These are phyloP conservation scores for Zhuqinia jingwanae DNA, from an alignment of 2,888 invertebrate genomes.

Conservation along the genomic window DNA sequence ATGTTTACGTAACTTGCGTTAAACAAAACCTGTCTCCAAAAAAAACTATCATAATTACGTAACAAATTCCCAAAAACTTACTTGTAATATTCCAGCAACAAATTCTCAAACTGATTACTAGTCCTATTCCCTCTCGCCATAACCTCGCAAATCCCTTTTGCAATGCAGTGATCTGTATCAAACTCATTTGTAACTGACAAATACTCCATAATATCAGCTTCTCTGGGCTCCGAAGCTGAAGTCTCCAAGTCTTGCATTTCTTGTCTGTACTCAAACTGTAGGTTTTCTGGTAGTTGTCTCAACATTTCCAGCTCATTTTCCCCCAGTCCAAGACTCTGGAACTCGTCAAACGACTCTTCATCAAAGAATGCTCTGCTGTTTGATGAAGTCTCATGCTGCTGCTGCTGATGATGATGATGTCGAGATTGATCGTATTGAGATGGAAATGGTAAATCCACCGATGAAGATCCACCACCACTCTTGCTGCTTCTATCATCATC, in stretches of 20 bases:
- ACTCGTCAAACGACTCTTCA: slow-evolving; percentile 38
- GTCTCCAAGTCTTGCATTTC: slow-evolving; percentile 70
- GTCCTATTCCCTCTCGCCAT: slow-evolving; percentile 76
- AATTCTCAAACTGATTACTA: slow-evolving; percentile 75
- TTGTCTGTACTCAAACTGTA: slow-evolving; percentile 63
- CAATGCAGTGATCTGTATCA: slow-evolving; percentile 76
- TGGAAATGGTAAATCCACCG: background rate
- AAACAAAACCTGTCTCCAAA: background rate
- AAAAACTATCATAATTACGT: background rate
- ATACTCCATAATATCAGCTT: slow-evolving; percentile 77
- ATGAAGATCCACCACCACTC: background rate
- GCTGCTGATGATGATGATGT: slow-evolving; percentile 22
- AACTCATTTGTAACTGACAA: slow-evolving; percentile 75
- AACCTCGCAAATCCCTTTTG: slow-evolving; percentile 78
- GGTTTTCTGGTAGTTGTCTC: slow-evolving; percentile 49
- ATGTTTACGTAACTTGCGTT: background rate
- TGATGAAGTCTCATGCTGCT: background rate
- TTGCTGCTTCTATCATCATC: slow-evolving; percentile 50
- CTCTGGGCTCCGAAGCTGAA: slow-evolving; percentile 74
- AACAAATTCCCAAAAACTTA: slow-evolving; percentile 38
- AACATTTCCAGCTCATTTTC: slow-evolving; percentile 63
- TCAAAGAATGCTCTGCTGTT: slow-evolving; percentile 24
- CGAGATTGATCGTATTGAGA: background rate
- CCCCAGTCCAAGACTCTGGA: slow-evolving; percentile 62
- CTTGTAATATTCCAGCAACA: slow-evolving; percentile 75